Evolutionary conservation across 2,888 invertebrate genomes (phyloP), one percentile per base, ranked within the genome.

Genomic region (Mayetiola destructor): DNA sequence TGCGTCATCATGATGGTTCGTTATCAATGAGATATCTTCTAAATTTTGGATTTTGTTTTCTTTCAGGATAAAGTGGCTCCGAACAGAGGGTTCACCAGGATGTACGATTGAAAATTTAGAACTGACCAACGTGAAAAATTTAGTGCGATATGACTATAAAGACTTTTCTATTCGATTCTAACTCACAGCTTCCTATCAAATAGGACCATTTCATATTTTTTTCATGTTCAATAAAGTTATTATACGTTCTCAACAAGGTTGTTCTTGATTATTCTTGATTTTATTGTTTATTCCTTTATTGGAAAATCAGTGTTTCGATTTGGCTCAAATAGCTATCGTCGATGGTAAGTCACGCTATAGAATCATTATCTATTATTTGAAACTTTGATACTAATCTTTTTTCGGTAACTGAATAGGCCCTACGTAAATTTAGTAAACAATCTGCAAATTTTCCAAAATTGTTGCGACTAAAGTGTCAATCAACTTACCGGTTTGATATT

Each of bases 101-200:
- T 83, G 86, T 66, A 79, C 85, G 71, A 88, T 92, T 62, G 86
- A 90, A 64, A 82, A 80, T 62, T 87, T 88, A 64, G 88, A 88
- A 63, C 76, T 91, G 55, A 78, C 78, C 59, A 90, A 90, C 70
- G 84, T 85, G 81, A 85, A 87, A 67, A 84, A 83, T 65, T 75
- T 89, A 53, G 77, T 67, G 57, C 73, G 76, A 61, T 67, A 77
- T 48, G 77, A 77, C 58, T 79, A 87, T 69, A 80, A 80, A 64
- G 84, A 83, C 64, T 92, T 89, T 69, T 82, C 80, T 62, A 84
- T 92, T 75, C 77, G 90, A 65, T 91, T 91, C 75, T 91, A 76
- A 76, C 10, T 14, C 12, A 21, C 42, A 27, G 14, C 48, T 9
- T n/a, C 3, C 8, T 3, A 4, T n/a, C 27, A 23, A 27, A 48